phyloP scores from a whole-genome alignment of 2,113 vertebrate species.

The Electrona antarctica region DNA sequence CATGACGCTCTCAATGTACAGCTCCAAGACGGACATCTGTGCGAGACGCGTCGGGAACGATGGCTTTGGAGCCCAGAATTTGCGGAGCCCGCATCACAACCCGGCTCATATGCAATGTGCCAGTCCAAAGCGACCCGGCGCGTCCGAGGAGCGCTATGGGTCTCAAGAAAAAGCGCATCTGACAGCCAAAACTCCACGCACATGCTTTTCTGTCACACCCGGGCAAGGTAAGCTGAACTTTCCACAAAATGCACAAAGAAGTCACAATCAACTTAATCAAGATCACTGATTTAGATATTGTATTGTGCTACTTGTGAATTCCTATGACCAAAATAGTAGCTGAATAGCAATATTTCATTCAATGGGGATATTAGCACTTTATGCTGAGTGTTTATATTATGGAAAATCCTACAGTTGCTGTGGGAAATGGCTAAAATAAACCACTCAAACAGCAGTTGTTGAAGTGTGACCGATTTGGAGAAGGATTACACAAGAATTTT shows the following conservation, averaged over 20 bases:
- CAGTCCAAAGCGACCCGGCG: slow-evolving; percentile 67
- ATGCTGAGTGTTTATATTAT: too few species aligned
- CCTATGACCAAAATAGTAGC: background rate
- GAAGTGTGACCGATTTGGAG: background rate
- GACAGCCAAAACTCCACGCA: slow-evolving; percentile 58
- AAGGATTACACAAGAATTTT: background rate
- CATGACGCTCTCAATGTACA: slow-evolving; percentile 73
- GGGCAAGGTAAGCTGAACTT: slow-evolving; percentile 63
- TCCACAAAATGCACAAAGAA: too few species aligned
- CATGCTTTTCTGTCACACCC: slow-evolving; percentile 62
- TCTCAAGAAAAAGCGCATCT: slow-evolving; percentile 56
- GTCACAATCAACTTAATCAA: too few species aligned
- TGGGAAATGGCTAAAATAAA: too few species aligned
- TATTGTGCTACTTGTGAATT: too few species aligned
- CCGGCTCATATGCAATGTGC: slow-evolving; percentile 67
- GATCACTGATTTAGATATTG: too few species aligned
- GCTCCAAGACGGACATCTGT: slow-evolving; percentile 79
- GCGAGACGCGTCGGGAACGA: slow-evolving; percentile 69
- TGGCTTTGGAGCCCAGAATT: slow-evolving; percentile 65
- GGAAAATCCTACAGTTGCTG: too few species aligned
- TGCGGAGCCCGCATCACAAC: slow-evolving; percentile 72
- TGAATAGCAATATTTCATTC: too few species aligned
- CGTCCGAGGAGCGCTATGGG: slow-evolving; percentile 65
- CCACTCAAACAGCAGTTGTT: background rate
- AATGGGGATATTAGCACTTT: too few species aligned